Evolutionary conservation across 2,797 vertebrate genomes (phyloP).

Genomic region (Acanthurus lineatus): DNA sequence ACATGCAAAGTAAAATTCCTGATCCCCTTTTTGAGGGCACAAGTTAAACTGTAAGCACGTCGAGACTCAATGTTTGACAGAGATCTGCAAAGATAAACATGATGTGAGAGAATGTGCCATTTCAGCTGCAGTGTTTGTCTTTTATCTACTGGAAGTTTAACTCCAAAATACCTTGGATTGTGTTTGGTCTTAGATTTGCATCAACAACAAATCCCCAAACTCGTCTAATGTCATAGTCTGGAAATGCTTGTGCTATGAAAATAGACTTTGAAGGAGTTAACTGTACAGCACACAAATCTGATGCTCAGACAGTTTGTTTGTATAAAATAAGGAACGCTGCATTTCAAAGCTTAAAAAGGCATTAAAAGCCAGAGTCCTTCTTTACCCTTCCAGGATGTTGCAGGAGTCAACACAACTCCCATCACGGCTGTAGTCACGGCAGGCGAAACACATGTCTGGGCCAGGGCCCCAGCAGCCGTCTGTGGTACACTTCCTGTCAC

Average conservation of each 20-base stretch:
- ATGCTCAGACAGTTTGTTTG: slow-evolving; percentile 43
- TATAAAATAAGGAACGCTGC: slow-evolving; percentile 33
- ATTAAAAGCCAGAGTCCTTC: slow-evolving; percentile 17
- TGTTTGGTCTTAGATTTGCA: slow-evolving; percentile 41
- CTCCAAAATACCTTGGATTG: slow-evolving; percentile 48
- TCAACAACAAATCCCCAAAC: slow-evolving; percentile 49
- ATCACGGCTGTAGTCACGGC: slow-evolving; percentile 86
- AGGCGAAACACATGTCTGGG: slow-evolving; percentile 91
- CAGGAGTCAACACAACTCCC: slow-evolving; percentile 91
- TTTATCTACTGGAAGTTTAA: slow-evolving; percentile 45
- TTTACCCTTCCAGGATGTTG: slow-evolving; percentile 92
- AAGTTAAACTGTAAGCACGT: slow-evolving; percentile 76
- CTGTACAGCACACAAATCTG: slow-evolving; percentile 12
- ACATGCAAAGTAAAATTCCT: slow-evolving; percentile 45
- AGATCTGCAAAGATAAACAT: slow-evolving; percentile 72
- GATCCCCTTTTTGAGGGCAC: slow-evolving; percentile 45
- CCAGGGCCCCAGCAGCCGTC: slow-evolving; percentile 96
- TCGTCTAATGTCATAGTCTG: slow-evolving; percentile 47
- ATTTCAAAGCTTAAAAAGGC: slow-evolving; percentile 48
- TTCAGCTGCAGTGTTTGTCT: slow-evolving; percentile 63
- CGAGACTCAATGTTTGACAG: slow-evolving; percentile 78
- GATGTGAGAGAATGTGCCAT: slow-evolving; percentile 48
- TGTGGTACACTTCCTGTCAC: slow-evolving; percentile 89
- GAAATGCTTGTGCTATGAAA: slow-evolving; percentile 58
- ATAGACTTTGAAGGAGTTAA: slow-evolving; percentile 54